These are phyloP conservation scores for Gallinago jamesoni DNA, from an alignment of 2,113 vertebrate genomes.

Conservation along the genomic window DNA sequence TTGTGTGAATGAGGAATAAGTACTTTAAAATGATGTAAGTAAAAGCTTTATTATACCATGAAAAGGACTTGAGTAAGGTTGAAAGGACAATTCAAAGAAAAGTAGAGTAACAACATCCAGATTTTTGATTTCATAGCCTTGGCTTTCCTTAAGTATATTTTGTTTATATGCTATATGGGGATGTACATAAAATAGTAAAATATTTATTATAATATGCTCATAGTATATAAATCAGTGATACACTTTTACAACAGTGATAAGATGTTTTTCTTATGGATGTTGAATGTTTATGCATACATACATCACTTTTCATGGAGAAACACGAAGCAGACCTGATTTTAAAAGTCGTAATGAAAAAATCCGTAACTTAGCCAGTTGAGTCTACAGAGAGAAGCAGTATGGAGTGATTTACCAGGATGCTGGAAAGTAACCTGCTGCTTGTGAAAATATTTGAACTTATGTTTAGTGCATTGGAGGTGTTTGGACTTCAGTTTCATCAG, in stretches of 20 bases:
- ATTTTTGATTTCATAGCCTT: background rate
- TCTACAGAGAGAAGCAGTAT: background rate
- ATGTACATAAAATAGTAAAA: background rate
- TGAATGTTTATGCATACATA: constrained; percentile 23
- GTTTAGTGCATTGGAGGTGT: background rate
- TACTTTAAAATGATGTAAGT: background rate
- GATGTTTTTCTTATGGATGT: constrained; percentile 12
- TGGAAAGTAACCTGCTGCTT: background rate
- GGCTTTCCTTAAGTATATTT: background rate
- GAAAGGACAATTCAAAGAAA: background rate
- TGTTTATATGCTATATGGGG: background rate
- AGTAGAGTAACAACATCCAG: background rate
- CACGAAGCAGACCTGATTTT: background rate
- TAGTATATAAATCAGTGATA: constrained; percentile 3
- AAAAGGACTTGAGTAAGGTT: background rate
- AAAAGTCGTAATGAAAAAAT: constrained; percentile 41
- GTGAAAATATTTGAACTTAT: background rate
- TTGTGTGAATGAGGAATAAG: background rate
- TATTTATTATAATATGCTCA: background rate
- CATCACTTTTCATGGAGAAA: constrained; percentile 25
- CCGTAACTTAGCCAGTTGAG: background rate
- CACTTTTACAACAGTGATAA: constrained; percentile 18
- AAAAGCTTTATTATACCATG: background rate
- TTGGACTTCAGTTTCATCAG: background rate
- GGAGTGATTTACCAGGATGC: background rate